A percentile compares a stretch with the other conserved stretches of the same genome.
Evolutionary conservation across 2,797 vertebrate genomes (phyloP).

Genomic region (Varecia variegata): DNA sequence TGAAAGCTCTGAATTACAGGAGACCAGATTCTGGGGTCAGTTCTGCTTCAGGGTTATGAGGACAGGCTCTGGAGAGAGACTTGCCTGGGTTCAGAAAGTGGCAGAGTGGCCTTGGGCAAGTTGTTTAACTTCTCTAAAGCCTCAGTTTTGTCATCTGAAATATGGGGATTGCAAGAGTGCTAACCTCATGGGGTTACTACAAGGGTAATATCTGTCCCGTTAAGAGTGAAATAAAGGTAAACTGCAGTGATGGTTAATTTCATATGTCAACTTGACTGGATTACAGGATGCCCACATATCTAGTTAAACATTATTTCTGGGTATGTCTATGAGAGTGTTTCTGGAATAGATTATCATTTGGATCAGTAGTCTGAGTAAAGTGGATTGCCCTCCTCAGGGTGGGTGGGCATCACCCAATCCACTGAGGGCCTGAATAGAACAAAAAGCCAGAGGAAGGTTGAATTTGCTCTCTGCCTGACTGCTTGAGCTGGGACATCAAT

Average conservation of each 20-base stretch:
- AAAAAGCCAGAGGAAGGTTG: not conserved
- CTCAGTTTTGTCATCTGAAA: not conserved
- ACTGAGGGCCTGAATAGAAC: not conserved
- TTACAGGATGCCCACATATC: not conserved
- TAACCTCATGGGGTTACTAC: not conserved
- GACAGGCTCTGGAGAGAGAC: not conserved
- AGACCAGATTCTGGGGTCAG: not conserved
- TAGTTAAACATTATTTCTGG: not conserved
- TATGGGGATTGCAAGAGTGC: not conserved
- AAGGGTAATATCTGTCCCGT: not conserved
- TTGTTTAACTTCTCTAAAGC: not conserved
- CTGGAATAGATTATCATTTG: not conserved
- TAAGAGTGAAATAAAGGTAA: not conserved
- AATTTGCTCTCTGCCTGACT: not conserved
- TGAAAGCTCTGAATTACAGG: not conserved
- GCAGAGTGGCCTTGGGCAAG: not conserved
- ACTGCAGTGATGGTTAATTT: not conserved
- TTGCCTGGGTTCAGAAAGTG: not conserved
- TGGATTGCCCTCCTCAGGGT: not conserved
- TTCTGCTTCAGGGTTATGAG: not conserved
- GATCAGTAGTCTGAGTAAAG: not conserved
- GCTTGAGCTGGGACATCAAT: not conserved
- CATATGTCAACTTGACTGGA: not conserved
- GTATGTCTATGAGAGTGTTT: not conserved
- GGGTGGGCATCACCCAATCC: not conserved